Base-by-base conservation (phyloP, 2,888 invertebrate genomes). In the Platypus cylindrus region DNA sequence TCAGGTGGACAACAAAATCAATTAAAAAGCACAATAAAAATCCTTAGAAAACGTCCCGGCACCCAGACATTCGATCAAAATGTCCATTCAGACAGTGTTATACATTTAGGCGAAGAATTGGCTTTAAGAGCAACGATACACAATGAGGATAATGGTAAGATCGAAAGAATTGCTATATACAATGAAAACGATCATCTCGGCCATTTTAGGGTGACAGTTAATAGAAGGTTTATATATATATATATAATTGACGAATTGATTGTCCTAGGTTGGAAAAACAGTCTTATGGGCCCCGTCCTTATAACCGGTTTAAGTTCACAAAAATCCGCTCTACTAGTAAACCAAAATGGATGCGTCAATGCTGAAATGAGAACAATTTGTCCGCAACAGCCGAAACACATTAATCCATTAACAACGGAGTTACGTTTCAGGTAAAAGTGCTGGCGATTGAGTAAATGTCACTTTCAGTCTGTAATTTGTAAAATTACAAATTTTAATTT, bases 91-190 rank as follows among this genome's bases (percentile, higher is more conserved):
- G 67, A 69, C 31, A 69, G 66, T 3, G 58, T 65, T 3, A 71
- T 73, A 1, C 61, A 66, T 37, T 53, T 73, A 26, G 73, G 73
- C 3, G 73, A 73, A 48, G 70, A 72, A 38, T 52, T 73, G 18
- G 45, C 71, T 26, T 47, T 73, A 17, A 58, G 68, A 17, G 68
- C 67, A 5, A 58, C 65, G 41, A 65, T 72, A 8, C 55, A 64
- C 34, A 59, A 66, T 11, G 70, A 68, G 27, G 71, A 72, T 54
- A 73, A 73, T 71, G 52, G 5, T 16, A n/a, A n/a, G n/a, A n/a
- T n/a, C n/a, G n/a, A n/a, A n/a, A n/a, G n/a, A n/a, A n/a, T n/a
- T n/a, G n/a, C n/a, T n/a, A n/a, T n/a, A n/a, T n/a, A n/a, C n/a
- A n/a, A n/a, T n/a, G n/a, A n/a, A n/a, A n/a, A n/a, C n/a, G n/a